Evolutionary conservation across 2,888 invertebrate genomes (phyloP), one percentile per base, ranked within the genome.

Genomic region (Drosophila acutilabella): DNA sequence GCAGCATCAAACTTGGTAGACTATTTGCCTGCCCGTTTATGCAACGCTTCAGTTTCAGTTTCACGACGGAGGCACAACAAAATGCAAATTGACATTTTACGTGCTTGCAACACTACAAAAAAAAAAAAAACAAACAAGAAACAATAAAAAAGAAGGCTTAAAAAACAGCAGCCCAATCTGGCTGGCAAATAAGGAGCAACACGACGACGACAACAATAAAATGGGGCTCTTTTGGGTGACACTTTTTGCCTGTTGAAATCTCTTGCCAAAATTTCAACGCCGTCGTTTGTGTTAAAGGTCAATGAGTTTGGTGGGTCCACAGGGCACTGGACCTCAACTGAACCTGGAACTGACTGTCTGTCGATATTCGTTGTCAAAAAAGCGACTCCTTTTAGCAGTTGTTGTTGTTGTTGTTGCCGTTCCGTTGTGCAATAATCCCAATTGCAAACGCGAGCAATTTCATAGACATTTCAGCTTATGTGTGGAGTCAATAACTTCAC

Each of bases 1-100:
- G 36, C 36, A 36, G 36, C 36, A 36, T 36, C 36, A 36, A 36
- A 36, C 11, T 36, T 36, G 36, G 36, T 36, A 36, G 36, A 36
- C 36, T 13, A 36, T 36, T 36, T 20, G n/a, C n/a, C n/a, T 36
- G 65, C 72, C 88, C 81, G 84, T 85, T 85, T 85, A 88, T 88
- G 85, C 88, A 85, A 85, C 84, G 81, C 83, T 81, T 84, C 80
- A 84, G 66, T 68, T 71, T 74, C 44, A 64, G 71, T 11, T 13
- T 13, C 74, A 80, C 70, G 79, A 80, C 70, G 72, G 68, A 69
- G 71, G 73, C 67, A 79, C 70, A 72, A 69, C 62, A 72, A 85
- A 85, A 85, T 85, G 89, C 89, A 85, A 85, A 85, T 89, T 89
- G 85, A 84, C 89, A 86, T 86, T 89, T 89, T 89, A 87, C 85